Evolutionary conservation across 2,888 invertebrate species (phyloP), one percentile per base, ranked within the genome.

Genomic region (Bruchidius siliquastri): DNA sequence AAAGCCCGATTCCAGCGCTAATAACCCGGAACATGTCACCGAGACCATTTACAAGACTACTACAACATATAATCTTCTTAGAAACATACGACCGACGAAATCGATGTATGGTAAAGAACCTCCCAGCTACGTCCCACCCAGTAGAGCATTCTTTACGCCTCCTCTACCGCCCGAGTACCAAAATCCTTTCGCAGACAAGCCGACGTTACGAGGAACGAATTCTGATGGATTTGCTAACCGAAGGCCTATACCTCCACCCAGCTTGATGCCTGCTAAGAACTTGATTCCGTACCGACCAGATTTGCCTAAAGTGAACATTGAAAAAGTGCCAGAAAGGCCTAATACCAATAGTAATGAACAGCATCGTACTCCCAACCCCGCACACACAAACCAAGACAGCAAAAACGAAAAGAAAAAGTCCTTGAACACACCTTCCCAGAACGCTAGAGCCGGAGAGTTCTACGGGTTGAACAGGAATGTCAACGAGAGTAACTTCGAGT

Each of bases 101-200:
- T 90, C 88, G 20, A 88, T 90, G 85, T 88, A 88, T 80, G 87
- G 90, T 20, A 92, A 91, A 71, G 93, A 94, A 80, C 90, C 94
- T 79, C 94, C 94, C 67, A 94, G 93, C 67, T 95, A 95, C 86
- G 93, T 94, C 26, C 94, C 94, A 72, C 95, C 95, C 22, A 93
- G 93, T 49, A 87, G 94, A 74, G 90, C 92, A 20, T 88, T 89
- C 22, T 92, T 94, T 85, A 95, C 95, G 0, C 95, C 95, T 0
- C 95, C 95, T 0, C 85, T 95, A 78, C 95, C 95, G 20, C 94
- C 94, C 10, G 94, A 94, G 86, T 94, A 93, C 84, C 90, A 92
- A 76, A 94, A 94, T 87, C 95, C 95, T 0, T 95, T 95, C 83
- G 94, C 94, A n/a, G 94, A 95, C 84, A 95, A 94, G 86, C 95